Evolutionary conservation across 2,113 vertebrate species (phyloP).

Genomic region (Genyomyrus donnyi): DNA sequence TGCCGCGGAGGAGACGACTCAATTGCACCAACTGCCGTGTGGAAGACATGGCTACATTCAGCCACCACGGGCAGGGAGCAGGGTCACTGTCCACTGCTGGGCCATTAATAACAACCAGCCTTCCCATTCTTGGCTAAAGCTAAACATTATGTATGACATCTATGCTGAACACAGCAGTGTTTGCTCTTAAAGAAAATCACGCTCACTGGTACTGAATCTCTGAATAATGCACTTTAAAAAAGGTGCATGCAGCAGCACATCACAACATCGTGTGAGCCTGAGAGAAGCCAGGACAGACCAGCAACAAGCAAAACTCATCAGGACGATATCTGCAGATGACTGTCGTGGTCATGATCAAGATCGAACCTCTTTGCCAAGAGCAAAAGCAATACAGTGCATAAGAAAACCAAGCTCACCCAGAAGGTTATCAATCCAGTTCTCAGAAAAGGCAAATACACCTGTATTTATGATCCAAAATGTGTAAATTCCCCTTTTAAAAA

Average conservation of each 20-base stretch:
- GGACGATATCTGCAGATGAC: not conserved
- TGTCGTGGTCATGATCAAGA: not conserved
- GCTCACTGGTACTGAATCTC: not conserved
- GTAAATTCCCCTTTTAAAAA: not conserved
- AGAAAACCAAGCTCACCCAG: not conserved
- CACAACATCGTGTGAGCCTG: not conserved
- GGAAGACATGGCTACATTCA: not conserved
- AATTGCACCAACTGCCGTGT: constrained; percentile 3
- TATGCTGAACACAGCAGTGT: not conserved
- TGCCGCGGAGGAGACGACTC: not conserved
- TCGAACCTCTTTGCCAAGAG: not conserved
- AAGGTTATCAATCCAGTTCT: not conserved
- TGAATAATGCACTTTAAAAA: not conserved
- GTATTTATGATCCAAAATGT: not conserved
- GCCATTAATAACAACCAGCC: not conserved
- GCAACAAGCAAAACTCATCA: not conserved
- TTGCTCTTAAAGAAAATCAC: not conserved
- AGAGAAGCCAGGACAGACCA: not conserved
- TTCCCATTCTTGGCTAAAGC: not conserved
- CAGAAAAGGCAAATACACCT: not conserved
- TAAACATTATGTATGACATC: not conserved
- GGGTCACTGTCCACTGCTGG: not conserved
- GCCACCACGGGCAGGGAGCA: not conserved
- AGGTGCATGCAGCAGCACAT: not conserved
- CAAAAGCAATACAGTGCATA: not conserved